Percentiles rank a stretch among this genome's conserved stretches.
Conservation (phyloP, 2,888 invertebrate genomes). For the Nephrotoma guestfalica region DNA sequence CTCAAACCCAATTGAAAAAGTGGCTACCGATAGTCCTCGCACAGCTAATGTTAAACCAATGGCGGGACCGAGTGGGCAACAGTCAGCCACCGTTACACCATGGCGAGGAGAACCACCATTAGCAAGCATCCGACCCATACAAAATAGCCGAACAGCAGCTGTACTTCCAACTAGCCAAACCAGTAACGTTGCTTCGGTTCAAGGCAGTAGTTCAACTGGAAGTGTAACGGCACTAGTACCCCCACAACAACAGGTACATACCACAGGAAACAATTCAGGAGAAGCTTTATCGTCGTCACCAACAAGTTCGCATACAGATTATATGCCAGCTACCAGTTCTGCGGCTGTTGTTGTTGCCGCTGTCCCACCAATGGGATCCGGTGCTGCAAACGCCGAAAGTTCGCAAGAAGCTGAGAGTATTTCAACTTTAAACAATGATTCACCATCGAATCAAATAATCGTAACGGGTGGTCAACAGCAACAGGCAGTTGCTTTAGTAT, state of each 20-base stretch:
- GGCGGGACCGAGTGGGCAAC: conserved; percentile 48
- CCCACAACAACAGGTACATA: conserved; percentile 46
- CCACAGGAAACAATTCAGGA: conserved; percentile 32
- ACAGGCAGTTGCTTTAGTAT: conserved; percentile 54
- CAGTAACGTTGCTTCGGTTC: conserved; percentile 33
- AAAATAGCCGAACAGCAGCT: conserved; percentile 53
- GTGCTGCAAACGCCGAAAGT: conserved; percentile 26
- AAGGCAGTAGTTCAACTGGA: conserved; percentile 19
- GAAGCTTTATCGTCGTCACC: conserved; percentile 51
- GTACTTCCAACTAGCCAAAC: conserved; percentile 59
- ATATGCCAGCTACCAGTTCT: conserved; percentile 74
- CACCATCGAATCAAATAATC: conserved; percentile 16
- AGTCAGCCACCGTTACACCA: conserved; percentile 40
- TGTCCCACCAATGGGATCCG: conserved; percentile 41
- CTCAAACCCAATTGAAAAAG: conserved; percentile 46
- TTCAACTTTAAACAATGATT: conserved; percentile 26
- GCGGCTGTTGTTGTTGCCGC: conserved; percentile 42
- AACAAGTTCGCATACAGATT: conserved; percentile 63
- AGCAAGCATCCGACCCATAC: conserved; percentile 80
- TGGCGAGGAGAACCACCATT: conserved; percentile 71
- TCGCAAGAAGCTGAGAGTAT: conserved; percentile 33
- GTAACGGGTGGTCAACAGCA: conserved; percentile 33
- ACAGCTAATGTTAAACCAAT: conserved; percentile 93
- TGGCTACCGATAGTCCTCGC: conserved; percentile 44
- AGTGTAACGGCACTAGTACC: conserved; percentile 40